Percentiles rank a stretch among this genome's conserved stretches.
Evolutionary conservation across 2,113 vertebrate species (phyloP).

Genomic region (Zeus faber): DNA sequence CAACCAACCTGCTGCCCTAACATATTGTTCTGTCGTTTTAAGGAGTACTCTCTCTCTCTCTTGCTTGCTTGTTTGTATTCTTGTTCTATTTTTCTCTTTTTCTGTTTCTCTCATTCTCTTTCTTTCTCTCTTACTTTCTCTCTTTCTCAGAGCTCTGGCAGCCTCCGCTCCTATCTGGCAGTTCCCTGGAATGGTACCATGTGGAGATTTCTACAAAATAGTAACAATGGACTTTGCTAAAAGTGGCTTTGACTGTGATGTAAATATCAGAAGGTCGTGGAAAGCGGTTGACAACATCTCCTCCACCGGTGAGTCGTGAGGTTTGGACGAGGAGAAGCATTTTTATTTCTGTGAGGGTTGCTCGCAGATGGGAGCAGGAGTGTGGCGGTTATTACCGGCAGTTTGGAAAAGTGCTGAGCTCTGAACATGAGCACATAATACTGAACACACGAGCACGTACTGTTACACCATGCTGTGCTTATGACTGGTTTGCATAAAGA

Average conservation of each 20-base stretch:
- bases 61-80: not conserved
- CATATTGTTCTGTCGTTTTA: no score
- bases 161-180: slow-evolving; percentile 95
- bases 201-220: slow-evolving; percentile 82
- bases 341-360: not conserved
- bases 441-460: not conserved
- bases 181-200: slow-evolving; percentile 84
- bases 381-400: no score
- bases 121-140: not conserved
- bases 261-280: slow-evolving; percentile 87
- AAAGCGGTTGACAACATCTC: slow-evolving; percentile 79
- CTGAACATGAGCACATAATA: no score
- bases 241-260: slow-evolving; percentile 79
- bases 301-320: slow-evolving; percentile 72
- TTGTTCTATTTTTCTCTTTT: not conserved
- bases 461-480: not conserved
- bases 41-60: slow-evolving; percentile 1
- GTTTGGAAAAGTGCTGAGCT: no score
- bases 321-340: not conserved
- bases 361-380: not conserved
- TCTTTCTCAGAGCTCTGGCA: slow-evolving; percentile 83
- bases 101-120: not conserved
- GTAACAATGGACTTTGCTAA: slow-evolving; percentile 86
- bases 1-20: no score
- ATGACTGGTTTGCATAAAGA: not conserved